Percentiles rank a stretch among this genome's conserved stretches.
phyloP scores from a whole-genome alignment of 1,140 invertebrate species.

The Bradynema listronoti region DNA sequence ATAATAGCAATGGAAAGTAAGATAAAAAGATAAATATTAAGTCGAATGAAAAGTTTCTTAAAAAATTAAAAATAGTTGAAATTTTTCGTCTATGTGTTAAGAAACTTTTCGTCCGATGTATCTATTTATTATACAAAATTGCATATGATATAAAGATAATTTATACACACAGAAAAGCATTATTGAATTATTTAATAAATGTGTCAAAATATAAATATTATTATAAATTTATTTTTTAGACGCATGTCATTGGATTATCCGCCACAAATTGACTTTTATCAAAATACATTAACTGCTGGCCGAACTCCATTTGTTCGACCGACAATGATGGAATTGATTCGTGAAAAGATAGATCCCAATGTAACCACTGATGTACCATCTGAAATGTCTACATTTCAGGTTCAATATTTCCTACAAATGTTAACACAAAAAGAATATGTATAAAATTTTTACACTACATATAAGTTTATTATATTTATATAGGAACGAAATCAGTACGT shows the following conservation, averaged over 20 bases:
- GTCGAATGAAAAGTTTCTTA: too few species aligned
- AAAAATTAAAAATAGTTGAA: too few species aligned
- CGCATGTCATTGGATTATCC: conserved; percentile 51
- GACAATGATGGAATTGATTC: conserved; percentile 51
- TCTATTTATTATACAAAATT: too few species aligned
- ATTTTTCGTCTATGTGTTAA: too few species aligned
- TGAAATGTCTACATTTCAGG: conserved; percentile 1
- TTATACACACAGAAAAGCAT: too few species aligned
- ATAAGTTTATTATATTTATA: conserved; percentile 12
- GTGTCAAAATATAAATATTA: too few species aligned
- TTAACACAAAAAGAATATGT: neutral
- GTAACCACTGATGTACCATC: neutral
- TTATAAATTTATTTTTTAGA: conserved; percentile 34
- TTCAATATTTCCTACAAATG: neutral
- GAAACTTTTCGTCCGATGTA: too few species aligned
- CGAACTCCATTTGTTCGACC: conserved; percentile 25
- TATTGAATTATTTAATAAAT: too few species aligned
- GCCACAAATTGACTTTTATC: conserved; percentile 56
- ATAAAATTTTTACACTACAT: neutral
- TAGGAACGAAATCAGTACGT: neutral
- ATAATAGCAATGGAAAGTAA: too few species aligned
- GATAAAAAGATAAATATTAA: too few species aligned
- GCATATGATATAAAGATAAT: too few species aligned
- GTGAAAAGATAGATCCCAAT: conserved; percentile 31
- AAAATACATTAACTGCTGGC: conserved; percentile 44